phyloP scores from a whole-genome alignment of 2,888 invertebrate genomes.

The Papilio protenor region DNA sequence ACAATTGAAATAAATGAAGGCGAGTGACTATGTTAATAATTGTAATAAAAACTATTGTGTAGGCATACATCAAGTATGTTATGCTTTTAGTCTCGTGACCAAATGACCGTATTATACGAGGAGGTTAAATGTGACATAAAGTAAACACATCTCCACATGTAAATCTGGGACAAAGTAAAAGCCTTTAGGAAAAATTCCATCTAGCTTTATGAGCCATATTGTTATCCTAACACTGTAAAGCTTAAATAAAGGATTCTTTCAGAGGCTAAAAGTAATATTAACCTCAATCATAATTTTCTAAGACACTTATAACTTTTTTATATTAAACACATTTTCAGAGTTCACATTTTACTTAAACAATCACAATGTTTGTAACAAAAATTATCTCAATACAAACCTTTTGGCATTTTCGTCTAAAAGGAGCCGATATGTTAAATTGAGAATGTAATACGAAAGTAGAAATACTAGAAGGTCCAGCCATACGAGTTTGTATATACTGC shows the following conservation, averaged over 20 bases:
- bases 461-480: constrained; percentile 95
- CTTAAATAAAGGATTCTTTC: neutral
- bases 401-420: constrained; percentile 87
- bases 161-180: neutral
- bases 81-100: neutral
- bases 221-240: neutral
- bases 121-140: neutral
- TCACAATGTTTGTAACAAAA: neutral
- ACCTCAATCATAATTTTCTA: neutral
- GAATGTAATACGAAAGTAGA: constrained; percentile 89
- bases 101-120: neutral
- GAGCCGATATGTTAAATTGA: constrained; percentile 91
- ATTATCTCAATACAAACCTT: constrained; percentile 74
- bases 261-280: neutral
- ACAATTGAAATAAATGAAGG: constrained; percentile 28
- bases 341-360: neutral
- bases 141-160: neutral
- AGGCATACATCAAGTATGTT: neutral
- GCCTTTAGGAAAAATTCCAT: neutral
- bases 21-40: neutral
- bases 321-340: neutral
- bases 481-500: constrained; percentile 97
- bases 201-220: neutral
- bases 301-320: neutral
- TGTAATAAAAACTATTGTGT: neutral